Evolutionary conservation across 2,797 vertebrate genomes (phyloP), one percentile per base, ranked within the genome.

Genomic region (Phylloscopus collybita): DNA sequence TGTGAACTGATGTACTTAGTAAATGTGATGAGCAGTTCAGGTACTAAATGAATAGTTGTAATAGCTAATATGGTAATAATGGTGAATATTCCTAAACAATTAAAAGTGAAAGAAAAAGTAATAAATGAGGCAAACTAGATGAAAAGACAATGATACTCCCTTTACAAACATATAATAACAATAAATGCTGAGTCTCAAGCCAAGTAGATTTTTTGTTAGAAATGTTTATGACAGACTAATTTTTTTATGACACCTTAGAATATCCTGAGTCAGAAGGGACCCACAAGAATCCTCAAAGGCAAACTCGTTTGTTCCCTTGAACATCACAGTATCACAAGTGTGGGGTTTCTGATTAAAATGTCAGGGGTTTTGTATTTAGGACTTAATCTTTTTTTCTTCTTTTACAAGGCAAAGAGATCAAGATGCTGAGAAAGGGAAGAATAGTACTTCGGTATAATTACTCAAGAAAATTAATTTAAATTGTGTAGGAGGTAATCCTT

Each of bases 381-480:
- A 69, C 26, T 36, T 73, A 54, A 65, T 30, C 5, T 61, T 80
- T 74, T 80, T 71, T 8, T 91, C 10, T 75, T 69, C 29, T 64
- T 82, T 82, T 72, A 23, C 21, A 54, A 69, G 34, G 25, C 54
- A 70, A 86, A 53, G 32, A 60, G 29, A 27, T 32, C 7, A 6
- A 65, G 25, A 54, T 83, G 7, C 34, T 92, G 47, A 89, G 54
- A 60, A 90, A 75, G 14, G 5, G 20, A 79, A 57, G 45, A 91
- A 74, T 49, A 82, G 16, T 65, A 61, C 6, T 49, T 80, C 83
- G 13, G 32, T 54, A 15, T 69, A 70, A 83, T 82, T 82, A 56
- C 44, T 80, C 79, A 74, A 83, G 85, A 84, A 92, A 94, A 93
- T 78, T 36, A 81, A 89, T 93, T 81, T 93, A 80, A 92, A 62